Evolutionary conservation across 2,113 vertebrate genomes (phyloP).

Genomic region (Hirundichthys speculiger): DNA sequence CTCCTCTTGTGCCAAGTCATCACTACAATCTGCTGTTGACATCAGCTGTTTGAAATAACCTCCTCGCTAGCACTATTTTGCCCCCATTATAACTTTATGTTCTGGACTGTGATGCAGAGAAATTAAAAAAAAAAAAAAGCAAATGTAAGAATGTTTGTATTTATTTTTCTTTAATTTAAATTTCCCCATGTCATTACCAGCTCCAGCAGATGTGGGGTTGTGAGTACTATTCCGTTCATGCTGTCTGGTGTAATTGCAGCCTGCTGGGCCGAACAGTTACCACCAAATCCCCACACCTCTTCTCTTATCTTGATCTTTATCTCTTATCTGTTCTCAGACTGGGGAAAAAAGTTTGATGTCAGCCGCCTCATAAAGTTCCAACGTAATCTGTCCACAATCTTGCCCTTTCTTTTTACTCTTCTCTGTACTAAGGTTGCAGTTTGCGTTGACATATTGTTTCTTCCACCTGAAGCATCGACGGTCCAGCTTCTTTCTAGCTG

Average conservation of each 20-base stretch:
- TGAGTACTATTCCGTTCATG: constrained; percentile 47
- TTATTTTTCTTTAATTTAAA: too few relatives aligned
- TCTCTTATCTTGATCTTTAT: constrained; percentile 18
- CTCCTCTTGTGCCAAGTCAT: too few relatives aligned
- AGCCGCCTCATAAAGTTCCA: background rate
- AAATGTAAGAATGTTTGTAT: too few relatives aligned
- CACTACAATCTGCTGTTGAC: too few relatives aligned
- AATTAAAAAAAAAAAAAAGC: too few relatives aligned
- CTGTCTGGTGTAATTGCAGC: constrained; percentile 27
- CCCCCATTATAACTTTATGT: too few relatives aligned
- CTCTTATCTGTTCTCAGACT: constrained; percentile 20
- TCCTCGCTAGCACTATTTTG: too few relatives aligned
- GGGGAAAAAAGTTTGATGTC: constrained; percentile 30
- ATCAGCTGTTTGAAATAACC: too few relatives aligned
- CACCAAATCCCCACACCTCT: constrained; percentile 55
- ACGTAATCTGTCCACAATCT: background rate
- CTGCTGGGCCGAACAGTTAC: constrained; percentile 39
- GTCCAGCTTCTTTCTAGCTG: constrained; percentile 5
- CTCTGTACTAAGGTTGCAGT: background rate
- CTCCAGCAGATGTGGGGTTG: too few relatives aligned
- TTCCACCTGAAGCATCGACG: constrained; percentile 7
- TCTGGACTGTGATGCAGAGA: too few relatives aligned
- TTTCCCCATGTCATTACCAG: too few relatives aligned
- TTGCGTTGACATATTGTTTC: constrained; percentile 5
- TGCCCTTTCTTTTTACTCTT: background rate